Evolutionary conservation across 2,888 invertebrate genomes (phyloP), one percentile per base, ranked within the genome.

Genomic region (Synanthedon vespiformis): DNA sequence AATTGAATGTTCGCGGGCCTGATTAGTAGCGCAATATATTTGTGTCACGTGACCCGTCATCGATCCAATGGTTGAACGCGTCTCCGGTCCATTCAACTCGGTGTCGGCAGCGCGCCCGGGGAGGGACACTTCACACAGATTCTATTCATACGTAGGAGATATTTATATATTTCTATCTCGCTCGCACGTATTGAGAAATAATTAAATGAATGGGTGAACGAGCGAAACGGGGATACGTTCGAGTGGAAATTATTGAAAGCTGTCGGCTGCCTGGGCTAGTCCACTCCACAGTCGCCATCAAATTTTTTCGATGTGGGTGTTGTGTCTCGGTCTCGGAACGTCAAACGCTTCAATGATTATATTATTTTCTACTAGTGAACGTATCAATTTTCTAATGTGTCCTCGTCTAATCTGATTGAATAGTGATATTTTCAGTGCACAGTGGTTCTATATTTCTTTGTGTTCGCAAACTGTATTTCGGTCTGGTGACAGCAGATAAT

Each of bases 51-150:
- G 88, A 87, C 74, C 22, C 64, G 53, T 72, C 77, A 88, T 88
- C 87, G 88, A 88, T 88, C 88, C 88, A 88, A 88, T 88, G 77
- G 87, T 73, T 79, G 84, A 84, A 73, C 81, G 84, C 85, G 85
- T 85, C 84, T 79, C 81, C 85, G 85, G 88, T 88, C 88, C 88
- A 88, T 88, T 88, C 88, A 88, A 88, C 88, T 88, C 86, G 68
- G 72, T 65, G 74, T 79, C 74, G 77, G 67, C 67, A 69, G 61
- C 61, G 64, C 62, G 61, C 70, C 68, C 65, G 71, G 72, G 72
- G 77, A 74, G 74, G 75, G 82, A 82, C 83, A 85, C 83, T 83
- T 74, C 77, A 82, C 79, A 80, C 77, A 70, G 73, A 78, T 83
- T 82, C 82, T 86, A 83, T 85, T 86, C 85, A 85, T 84, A 82